phyloP scores from a whole-genome alignment of 2,113 vertebrate genomes.

The Pseudopipra pipra region DNA sequence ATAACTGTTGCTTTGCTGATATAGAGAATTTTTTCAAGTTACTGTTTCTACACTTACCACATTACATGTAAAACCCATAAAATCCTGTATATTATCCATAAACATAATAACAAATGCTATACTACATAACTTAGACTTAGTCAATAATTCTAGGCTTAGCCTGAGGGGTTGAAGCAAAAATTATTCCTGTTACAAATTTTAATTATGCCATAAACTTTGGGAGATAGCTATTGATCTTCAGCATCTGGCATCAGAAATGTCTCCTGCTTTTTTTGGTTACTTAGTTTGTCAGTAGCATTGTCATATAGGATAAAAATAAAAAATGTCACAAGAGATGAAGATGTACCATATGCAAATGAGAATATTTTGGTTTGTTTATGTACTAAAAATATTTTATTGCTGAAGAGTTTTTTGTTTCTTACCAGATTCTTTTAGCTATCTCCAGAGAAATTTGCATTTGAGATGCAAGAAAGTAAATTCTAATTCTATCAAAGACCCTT shows the following conservation, averaged over 20 bases:
- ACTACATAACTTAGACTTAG: constrained; percentile 71
- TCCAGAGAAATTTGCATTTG: constrained; percentile 42
- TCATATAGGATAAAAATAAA: constrained; percentile 56
- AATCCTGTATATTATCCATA: constrained; percentile 73
- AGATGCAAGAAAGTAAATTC: constrained; percentile 17
- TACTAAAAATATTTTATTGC: constrained; percentile 53
- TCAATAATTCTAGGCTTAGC: constrained; percentile 76
- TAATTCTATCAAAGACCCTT: constrained; percentile 34
- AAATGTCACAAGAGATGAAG: constrained; percentile 45
- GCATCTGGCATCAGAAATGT: constrained; percentile 69
- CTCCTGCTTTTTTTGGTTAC: constrained; percentile 47
- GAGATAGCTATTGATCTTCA: constrained; percentile 80
- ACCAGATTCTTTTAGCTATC: constrained; percentile 9
- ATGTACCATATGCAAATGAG: constrained; percentile 4
- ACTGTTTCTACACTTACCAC: constrained; percentile 61
- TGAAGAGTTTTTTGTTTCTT: constrained; percentile 18
- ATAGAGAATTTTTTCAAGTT: not conserved
- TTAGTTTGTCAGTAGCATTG: constrained; percentile 38
- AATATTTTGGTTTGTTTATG: constrained; percentile 52
- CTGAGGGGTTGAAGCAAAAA: constrained; percentile 74
- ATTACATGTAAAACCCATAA: constrained; percentile 70
- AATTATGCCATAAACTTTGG: constrained; percentile 80
- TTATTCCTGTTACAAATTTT: constrained; percentile 80
- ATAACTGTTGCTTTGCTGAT: constrained; percentile 28
- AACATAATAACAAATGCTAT: constrained; percentile 73